Conservation (phyloP, 2,797 vertebrate genomes). For the Etheostoma perlongum region DNA sequence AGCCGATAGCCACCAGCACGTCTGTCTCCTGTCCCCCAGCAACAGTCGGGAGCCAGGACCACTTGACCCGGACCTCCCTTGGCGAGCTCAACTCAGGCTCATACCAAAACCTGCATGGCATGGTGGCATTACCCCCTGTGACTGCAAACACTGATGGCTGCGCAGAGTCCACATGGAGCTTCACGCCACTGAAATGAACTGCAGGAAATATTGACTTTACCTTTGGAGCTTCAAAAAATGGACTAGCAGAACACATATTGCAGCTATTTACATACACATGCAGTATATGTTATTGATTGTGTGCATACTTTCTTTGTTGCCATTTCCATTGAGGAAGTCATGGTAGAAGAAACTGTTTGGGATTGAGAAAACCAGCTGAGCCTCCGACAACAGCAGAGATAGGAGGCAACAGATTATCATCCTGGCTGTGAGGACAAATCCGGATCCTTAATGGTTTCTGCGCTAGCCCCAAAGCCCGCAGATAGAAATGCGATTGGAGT, state of each 20-base stretch:
- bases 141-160: conserved; percentile 79
- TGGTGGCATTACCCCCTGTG: conserved; percentile 82
- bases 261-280: background rate
- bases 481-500: conserved; percentile 2
- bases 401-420: conserved; percentile 33
- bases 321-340: conserved; percentile 72
- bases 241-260: background rate
- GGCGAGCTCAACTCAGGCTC: conserved; percentile 76
- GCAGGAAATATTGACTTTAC: conserved; percentile 6
- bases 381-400: conserved; percentile 63
- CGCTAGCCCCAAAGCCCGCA: background rate
- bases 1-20: conserved; percentile 86
- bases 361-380: conserved; percentile 64
- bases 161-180: conserved; percentile 85
- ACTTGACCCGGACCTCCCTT: conserved; percentile 86
- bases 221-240: background rate
- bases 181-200: conserved; percentile 83
- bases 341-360: conserved; percentile 89
- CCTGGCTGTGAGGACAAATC: background rate
- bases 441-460: background rate
- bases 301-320: conserved; percentile 80
- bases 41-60: conserved; percentile 87
- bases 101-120: conserved; percentile 87
- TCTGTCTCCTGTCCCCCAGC: conserved; percentile 84
- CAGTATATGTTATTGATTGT: background rate